A percentile compares a stretch with the other conserved stretches of the same genome.
These are phyloP conservation scores for Brachionichthys hirsutus DNA, from an alignment of 2,113 vertebrate species.

Conservation along the genomic window DNA sequence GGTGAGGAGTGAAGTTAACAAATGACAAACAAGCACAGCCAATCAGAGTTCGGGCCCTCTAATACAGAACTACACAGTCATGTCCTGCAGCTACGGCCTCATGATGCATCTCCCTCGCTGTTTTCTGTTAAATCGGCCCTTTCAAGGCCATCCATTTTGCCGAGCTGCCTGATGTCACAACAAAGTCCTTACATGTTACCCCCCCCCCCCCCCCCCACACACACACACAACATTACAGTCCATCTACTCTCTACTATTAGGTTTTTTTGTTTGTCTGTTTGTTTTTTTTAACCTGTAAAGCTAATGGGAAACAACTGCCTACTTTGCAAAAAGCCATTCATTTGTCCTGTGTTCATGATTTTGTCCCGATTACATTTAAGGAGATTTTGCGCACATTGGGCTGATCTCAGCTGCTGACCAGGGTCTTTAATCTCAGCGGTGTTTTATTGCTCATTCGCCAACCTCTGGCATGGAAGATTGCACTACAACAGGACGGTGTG, in stretches of 20 bases:
- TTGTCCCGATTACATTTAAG: slow-evolving; percentile 39
- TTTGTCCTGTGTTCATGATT: slow-evolving; percentile 29
- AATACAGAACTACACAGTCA: slow-evolving; percentile 38
- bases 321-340: slow-evolving; percentile 10
- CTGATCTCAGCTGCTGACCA: slow-evolving; percentile 57
- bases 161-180: slow-evolving; percentile 51
- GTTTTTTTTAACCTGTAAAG: not conserved
- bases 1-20: slow-evolving; percentile 57
- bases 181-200: slow-evolving; percentile 58
- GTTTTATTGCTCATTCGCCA: slow-evolving; percentile 64
- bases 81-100: slow-evolving; percentile 54
- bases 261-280: slow-evolving; percentile 1
- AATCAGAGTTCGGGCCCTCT: slow-evolving; percentile 59
- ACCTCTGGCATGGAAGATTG: slow-evolving; percentile 61
- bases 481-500: slow-evolving; percentile 56
- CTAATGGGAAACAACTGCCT: slow-evolving; percentile 26
- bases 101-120: slow-evolving; percentile 71
- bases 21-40: slow-evolving; percentile 68
- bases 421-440: slow-evolving; percentile 47
- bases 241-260: too few relatives aligned
- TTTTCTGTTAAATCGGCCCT: slow-evolving; percentile 76
- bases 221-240: too few relatives aligned
- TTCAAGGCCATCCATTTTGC: slow-evolving; percentile 73
- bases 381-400: slow-evolving; percentile 34
- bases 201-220: slow-evolving; percentile 35